A percentile compares a stretch with the other conserved stretches of the same genome.
Conservation (phyloP, 2,113 vertebrate genomes). For the Narcine bancroftii region DNA sequence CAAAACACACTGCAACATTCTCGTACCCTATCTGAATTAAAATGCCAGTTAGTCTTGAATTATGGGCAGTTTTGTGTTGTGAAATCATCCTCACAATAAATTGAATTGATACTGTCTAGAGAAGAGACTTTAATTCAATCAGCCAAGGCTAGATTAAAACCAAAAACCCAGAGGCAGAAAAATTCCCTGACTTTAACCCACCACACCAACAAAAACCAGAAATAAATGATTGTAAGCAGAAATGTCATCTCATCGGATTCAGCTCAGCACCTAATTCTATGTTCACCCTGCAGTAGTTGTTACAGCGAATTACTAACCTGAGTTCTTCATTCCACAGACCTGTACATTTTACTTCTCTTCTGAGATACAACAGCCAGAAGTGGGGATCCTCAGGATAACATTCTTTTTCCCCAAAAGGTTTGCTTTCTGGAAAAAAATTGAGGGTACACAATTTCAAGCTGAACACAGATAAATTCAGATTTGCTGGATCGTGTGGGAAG, state of each 20-base stretch:
- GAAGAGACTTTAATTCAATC: slow-evolving; percentile 34
- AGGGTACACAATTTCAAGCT: no score
- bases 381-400: no score
- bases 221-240: slow-evolving; percentile 22
- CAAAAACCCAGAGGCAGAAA: slow-evolving; percentile 23
- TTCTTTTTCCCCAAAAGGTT: no score
- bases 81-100: slow-evolving; percentile 12
- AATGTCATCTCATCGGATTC: slow-evolving; percentile 20
- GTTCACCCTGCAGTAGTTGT: slow-evolving; percentile 11
- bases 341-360: not conserved
- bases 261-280: not conserved
- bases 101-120: slow-evolving; percentile 30
- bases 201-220: not conserved
- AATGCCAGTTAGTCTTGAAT: slow-evolving; percentile 26
- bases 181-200: slow-evolving; percentile 10
- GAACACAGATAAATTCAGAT: no score
- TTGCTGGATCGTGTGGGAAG: no score
- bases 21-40: slow-evolving; percentile 19
- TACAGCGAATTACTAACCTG: not conserved
- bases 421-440: no score
- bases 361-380: not conserved
- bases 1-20: not conserved
- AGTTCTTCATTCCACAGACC: not conserved
- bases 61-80: slow-evolving; percentile 19
- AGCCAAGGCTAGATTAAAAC: not conserved